These are phyloP conservation scores for Drosophila setosimentum DNA, from an alignment of 2,888 invertebrate species.

Conservation along the genomic window DNA sequence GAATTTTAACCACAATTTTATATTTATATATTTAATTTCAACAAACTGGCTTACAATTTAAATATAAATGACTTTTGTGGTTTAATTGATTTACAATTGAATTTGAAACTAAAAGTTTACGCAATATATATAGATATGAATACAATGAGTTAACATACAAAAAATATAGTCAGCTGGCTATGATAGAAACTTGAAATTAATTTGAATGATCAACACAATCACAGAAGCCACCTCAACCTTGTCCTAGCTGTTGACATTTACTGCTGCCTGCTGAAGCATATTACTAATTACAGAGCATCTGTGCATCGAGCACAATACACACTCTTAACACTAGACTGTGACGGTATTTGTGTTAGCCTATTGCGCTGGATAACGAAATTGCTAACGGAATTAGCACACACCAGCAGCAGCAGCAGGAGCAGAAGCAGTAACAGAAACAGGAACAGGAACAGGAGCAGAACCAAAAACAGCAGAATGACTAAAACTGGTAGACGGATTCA, in stretches of 20 bases:
- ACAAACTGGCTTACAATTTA: too few species aligned
- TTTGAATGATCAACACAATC: background rate
- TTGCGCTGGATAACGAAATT: slow-evolving; percentile 58
- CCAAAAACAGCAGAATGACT: slow-evolving; percentile 22
- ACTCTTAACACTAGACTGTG: background rate
- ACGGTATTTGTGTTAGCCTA: slow-evolving; percentile 43
- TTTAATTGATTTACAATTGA: too few species aligned
- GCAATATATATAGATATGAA: background rate
- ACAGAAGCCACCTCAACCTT: background rate
- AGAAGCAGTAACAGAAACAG: background rate
- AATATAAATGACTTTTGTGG: too few species aligned
- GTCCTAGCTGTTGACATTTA: background rate
- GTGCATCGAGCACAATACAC: background rate
- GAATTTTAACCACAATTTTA: too few species aligned
- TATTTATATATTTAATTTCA: too few species aligned
- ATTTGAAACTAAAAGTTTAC: too few species aligned
- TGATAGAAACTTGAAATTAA: too few species aligned
- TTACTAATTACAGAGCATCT: background rate
- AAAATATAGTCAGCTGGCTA: background rate
- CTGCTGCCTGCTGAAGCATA: background rate
- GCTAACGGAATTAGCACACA: slow-evolving; percentile 75
- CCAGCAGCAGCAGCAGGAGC: slow-evolving; percentile 17
- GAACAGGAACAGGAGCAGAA: background rate
- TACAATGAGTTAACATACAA: too few species aligned
- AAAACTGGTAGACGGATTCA: slow-evolving; percentile 49